Base-by-base conservation (phyloP, 37 sponge, comb jelly and placozoan species). In the Hexactinellida sp. region DNA sequence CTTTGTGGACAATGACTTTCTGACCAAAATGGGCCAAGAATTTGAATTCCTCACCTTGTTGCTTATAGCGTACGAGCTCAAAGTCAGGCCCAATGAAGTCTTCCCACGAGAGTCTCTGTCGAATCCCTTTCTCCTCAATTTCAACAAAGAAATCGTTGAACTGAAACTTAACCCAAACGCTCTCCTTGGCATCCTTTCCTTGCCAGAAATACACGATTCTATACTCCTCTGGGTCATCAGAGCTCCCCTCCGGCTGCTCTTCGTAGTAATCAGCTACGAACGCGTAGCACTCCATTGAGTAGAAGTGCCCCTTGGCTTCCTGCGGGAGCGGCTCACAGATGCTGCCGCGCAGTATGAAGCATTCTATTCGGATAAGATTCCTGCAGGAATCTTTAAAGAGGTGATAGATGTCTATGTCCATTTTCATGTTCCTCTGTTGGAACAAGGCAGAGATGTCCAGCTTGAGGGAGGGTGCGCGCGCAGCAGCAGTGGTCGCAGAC, bases 151-250 rank as follows among this genome's bases (percentile, higher is more conserved):
- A 63, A 63, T 63, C 76, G 28, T 91, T 93, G 37, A 93, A 92
- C 25, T 92, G 92, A 86, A 94, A 98, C 63, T 91, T 94, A 16
- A 95, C 89, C 99, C 99, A 98, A n/a, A 94, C 94, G 87, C 93
- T 91, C 38, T 98, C 91, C 30, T 82, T 91, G 32, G 95, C 21
- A n/a, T n/a, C 10, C 34, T 91, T 55, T 28, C 89, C 96, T 89
- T 97, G 94, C 99, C 99, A 98, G 89, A 98, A 98, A 85, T 95
- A 98, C 38, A 98, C 92, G 36, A 90, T 90, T 82, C 94, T 92
- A 24, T 84, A 84, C 24, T 88, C 55, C 47, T 93, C 91, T 34
- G 87, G 88, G 37, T 97, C 94, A 16, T 97, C 86, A n/a, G 54
- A 37, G 54, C 89, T 93, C 47, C 85, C 91, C 39, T 90, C 91